Evolutionary conservation across 2,888 invertebrate species (phyloP).

Genomic region (Protophormia terraenovae): DNA sequence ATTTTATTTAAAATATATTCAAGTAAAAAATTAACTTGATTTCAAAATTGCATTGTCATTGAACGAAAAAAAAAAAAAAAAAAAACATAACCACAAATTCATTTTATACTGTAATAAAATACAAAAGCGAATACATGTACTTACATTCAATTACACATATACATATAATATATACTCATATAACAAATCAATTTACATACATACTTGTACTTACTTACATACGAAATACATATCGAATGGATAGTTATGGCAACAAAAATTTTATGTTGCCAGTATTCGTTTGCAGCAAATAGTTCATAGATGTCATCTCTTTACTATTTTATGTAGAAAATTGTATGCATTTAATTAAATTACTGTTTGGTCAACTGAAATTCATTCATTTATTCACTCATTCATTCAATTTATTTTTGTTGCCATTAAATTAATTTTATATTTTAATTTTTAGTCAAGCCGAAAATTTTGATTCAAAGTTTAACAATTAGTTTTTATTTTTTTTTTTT

Average conservation of each 20-base stretch:
- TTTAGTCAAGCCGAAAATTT: conserved; percentile 9
- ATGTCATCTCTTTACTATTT: conserved; percentile 1
- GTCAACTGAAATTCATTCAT: conserved; percentile 19
- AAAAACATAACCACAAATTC: background rate
- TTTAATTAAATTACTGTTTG: conserved; percentile 15
- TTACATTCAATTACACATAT: background rate
- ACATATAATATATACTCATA: background rate
- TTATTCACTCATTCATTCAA: background rate
- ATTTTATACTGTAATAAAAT: background rate
- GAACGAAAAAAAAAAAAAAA: no score
- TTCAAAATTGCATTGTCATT: no score
- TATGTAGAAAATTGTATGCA: background rate
- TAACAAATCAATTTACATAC: background rate
- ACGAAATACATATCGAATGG: background rate
- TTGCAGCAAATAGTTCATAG: background rate
- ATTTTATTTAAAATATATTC: no score
- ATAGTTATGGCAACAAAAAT: background rate
- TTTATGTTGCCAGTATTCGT: background rate
- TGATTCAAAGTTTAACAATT: background rate
- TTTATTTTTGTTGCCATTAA: background rate
- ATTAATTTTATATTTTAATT: conserved; percentile 15
- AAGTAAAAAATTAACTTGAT: no score
- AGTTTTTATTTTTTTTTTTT: background rate
- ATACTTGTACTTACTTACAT: background rate
- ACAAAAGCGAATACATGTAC: background rate